Base-by-base conservation (phyloP, 1,140 invertebrate genomes). In the Caligus rogercresseyi region DNA sequence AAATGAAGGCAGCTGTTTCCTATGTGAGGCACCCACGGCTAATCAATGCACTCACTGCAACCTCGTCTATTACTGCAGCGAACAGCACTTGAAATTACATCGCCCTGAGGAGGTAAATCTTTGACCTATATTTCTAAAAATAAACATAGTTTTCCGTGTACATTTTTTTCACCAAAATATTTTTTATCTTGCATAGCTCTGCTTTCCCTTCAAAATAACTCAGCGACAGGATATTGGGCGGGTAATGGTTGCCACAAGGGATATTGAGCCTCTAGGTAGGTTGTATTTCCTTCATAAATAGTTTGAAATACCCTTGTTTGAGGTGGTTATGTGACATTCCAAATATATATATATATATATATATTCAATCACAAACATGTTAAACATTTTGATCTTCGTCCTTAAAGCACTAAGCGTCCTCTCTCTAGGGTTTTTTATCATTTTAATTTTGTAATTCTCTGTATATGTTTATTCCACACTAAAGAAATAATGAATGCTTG, bases 201-300 rank as follows among this genome's bases (percentile, higher is more conserved):
- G 57, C 25, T 60, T 60, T 31, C 57, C 57, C 2, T 60, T 60
- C 24, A 25, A 26, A 25, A 43, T 60, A 2, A 2, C 16, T 11
- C 23, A 25, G 16, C 20, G 18, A 11, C 2, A 20, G 3, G 19
- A 53, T 53, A 21, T 26, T 26, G 57, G 57, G 24, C 57, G 57
- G 24, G 7, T 26, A 15, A 25, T 60, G 26, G 57, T 60, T 21
- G 57, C 57, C 24, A 60, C 24, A 24, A 2, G 57, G 26, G 57
- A 60, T 4, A 60, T 60, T 60, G 18, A 60, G 26, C 23, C 57
- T 16, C 43, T 43, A 25, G 57, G 57, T 24, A 25, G 15, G 26
- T 60, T 3, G 1, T 3, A 51, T 1, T 19, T 23, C 2, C 2
- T 3, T 19, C 16, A 1, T 3, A 1, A 2, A 19, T n/a, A n/a